These are phyloP conservation scores for Coreoperca whiteheadi DNA, from an alignment of 2,113 vertebrate species.

Conservation along the genomic window DNA sequence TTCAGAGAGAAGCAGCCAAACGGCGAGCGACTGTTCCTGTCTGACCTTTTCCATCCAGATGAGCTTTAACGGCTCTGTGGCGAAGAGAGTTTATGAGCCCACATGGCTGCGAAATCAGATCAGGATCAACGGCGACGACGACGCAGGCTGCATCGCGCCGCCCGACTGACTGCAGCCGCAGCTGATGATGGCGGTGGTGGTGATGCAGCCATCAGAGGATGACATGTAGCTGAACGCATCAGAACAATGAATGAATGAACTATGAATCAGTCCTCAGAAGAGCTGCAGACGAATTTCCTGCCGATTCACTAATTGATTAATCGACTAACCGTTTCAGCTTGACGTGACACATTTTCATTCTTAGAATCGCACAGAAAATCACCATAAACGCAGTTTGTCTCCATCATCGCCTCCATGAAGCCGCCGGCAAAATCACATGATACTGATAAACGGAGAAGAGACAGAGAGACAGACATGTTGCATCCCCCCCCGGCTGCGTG, in stretches of 20 bases:
- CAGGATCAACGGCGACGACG: conserved; percentile 13
- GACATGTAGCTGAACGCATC: too few relatives aligned
- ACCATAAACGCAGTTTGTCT: neutral
- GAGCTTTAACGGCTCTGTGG: conserved; percentile 10
- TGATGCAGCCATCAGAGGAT: neutral
- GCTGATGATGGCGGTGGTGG: neutral
- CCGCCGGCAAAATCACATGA: too few relatives aligned
- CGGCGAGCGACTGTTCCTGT: conserved; percentile 14
- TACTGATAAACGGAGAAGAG: too few relatives aligned
- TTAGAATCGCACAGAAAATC: neutral
- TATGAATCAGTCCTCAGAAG: too few relatives aligned
- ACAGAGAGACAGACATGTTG: too few relatives aligned
- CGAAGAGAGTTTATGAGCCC: conserved; percentile 34
- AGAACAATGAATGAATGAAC: too few relatives aligned
- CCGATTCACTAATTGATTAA: neutral
- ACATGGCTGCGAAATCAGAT: conserved; percentile 46
- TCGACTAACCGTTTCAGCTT: too few relatives aligned
- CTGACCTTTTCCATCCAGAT: conserved; percentile 49
- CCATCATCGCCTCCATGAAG: neutral
- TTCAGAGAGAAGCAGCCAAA: conserved; percentile 6
- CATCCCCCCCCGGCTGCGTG: too few relatives aligned
- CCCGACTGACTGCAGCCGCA: conserved; percentile 11
- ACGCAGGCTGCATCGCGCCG: neutral
- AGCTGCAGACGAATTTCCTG: neutral
- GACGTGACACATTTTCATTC: neutral